A percentile compares a stretch with the other conserved stretches of the same genome.
These are phyloP conservation scores for Nomia melanderi DNA, from an alignment of 1,140 invertebrate species.

Conservation along the genomic window DNA sequence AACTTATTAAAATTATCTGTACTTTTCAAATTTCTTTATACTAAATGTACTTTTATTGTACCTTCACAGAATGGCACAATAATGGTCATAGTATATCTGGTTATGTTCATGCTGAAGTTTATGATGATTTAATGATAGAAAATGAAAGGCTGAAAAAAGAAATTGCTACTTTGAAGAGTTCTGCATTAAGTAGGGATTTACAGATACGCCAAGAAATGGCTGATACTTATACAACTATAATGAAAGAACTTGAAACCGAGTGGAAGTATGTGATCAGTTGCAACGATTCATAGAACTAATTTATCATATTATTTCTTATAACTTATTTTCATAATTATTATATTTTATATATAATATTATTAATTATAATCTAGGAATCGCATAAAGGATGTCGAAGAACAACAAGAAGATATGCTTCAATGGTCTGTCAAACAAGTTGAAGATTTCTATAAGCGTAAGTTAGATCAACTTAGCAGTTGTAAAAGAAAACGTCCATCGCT, in stretches of 20 bases:
- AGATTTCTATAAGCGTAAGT: conserved; percentile 71
- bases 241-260: conserved; percentile 68
- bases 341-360: not conserved
- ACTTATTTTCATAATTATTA: conserved; percentile 22
- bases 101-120: conserved; percentile 64
- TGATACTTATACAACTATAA: conserved; percentile 69
- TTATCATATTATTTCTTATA: not conserved
- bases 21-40: not conserved
- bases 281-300: not conserved
- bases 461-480: conserved; percentile 57
- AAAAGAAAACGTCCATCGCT: conserved; percentile 53
- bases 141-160: conserved; percentile 74
- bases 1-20: not conserved
- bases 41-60: not conserved
- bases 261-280: conserved; percentile 67
- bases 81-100: not conserved
- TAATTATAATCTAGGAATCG: conserved; percentile 58
- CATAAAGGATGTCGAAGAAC: conserved; percentile 70
- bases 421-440: conserved; percentile 70
- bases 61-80: conserved; percentile 33
- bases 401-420: conserved; percentile 71
- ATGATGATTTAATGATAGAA: conserved; percentile 69
- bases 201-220: conserved; percentile 75
- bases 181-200: conserved; percentile 68
- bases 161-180: conserved; percentile 65